Evolutionary conservation across 2,888 invertebrate genomes (phyloP).

Genomic region (Lithophane socia): DNA sequence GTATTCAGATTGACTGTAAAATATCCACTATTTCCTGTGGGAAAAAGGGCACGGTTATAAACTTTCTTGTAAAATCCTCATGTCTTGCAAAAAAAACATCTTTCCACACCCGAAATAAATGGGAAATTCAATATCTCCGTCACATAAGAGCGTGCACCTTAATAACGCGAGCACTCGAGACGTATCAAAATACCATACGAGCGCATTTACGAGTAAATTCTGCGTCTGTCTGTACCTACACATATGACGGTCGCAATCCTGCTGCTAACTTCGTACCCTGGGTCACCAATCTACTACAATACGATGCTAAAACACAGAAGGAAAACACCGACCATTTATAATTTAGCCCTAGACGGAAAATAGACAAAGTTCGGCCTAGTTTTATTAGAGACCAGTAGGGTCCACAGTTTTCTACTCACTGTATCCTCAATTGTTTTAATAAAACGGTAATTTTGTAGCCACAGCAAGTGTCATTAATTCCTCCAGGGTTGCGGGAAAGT

Average conservation of each 20-base stretch:
- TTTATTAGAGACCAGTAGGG: not conserved
- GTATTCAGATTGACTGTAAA: too few relatives aligned
- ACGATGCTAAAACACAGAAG: too few relatives aligned
- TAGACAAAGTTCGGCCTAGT: not conserved
- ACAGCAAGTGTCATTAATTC: slow-evolving; percentile 9
- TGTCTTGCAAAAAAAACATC: slow-evolving; percentile 12
- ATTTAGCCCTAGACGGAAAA: not conserved
- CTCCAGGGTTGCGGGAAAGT: too few relatives aligned
- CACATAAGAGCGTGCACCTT: slow-evolving; percentile 43
- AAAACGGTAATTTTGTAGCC: slow-evolving; percentile 27
- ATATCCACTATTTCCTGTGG: not conserved
- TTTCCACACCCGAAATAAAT: slow-evolving; percentile 27
- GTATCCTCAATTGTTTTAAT: not conserved
- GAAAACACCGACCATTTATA: not conserved
- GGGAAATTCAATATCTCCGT: slow-evolving; percentile 47
- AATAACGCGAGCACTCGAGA: slow-evolving; percentile 33
- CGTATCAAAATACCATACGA: slow-evolving; percentile 6
- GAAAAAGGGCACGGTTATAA: not conserved
- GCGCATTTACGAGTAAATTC: slow-evolving; percentile 34
- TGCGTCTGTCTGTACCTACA: too few relatives aligned
- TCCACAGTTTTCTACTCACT: not conserved
- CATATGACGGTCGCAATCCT: not conserved
- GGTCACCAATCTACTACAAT: not conserved
- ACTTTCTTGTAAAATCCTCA: not conserved
- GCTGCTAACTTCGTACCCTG: not conserved